Base-by-base conservation (phyloP, 2,888 invertebrate genomes). In the Ceriagrion tenellum region DNA sequence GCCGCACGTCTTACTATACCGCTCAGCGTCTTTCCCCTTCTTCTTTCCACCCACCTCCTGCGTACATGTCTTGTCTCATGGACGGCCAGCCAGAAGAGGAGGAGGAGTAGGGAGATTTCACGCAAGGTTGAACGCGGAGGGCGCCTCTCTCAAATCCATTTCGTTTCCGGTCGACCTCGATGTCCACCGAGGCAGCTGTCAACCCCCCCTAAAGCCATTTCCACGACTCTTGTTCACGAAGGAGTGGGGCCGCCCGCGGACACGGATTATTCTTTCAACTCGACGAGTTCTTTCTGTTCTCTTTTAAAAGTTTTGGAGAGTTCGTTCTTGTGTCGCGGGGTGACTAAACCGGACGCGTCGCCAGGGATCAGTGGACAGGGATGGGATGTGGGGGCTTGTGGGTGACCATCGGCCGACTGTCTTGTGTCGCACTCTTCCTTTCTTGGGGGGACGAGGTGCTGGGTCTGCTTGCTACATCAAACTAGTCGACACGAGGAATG, bases 141-240 rank as follows among this genome's bases (percentile, higher is more conserved):
- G 69, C 69, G 18, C 18, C 23, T 23, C 69, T 69, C 23, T 23
- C 26, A 69, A 69, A 69, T 69, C 26, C 69, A 69, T 69, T 69
- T 59, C 69, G 69, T 69, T 69, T 69, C 69, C 69, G 69, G 69
- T 69, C 69, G 69, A 69, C 69, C 69, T 69, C 69, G 69, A 69
- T 69, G 69, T 69, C 69, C 69, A 69, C 69, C 69, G 69, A 69
- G 69, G 69, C 69, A 69, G 69, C 69, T 69, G 69, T 69, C 69
- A 69, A 69, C 26, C 69, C 23, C n/a, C 69, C 26, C 69, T 26
- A 26, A 69, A 69, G 69, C 69, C 69, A 69, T 69, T 69, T 69
- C 69, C 69, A 69, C 69, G 69, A 69, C 69, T 69, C 69, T 59
- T 69, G 69, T 26, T 69, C 69, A 20, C n/a, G 23, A 26, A n/a